A percentile compares a stretch with the other conserved stretches of the same genome.
Evolutionary conservation across 1,140 invertebrate species (phyloP).

Genomic region (Drosophila mauritiana): DNA sequence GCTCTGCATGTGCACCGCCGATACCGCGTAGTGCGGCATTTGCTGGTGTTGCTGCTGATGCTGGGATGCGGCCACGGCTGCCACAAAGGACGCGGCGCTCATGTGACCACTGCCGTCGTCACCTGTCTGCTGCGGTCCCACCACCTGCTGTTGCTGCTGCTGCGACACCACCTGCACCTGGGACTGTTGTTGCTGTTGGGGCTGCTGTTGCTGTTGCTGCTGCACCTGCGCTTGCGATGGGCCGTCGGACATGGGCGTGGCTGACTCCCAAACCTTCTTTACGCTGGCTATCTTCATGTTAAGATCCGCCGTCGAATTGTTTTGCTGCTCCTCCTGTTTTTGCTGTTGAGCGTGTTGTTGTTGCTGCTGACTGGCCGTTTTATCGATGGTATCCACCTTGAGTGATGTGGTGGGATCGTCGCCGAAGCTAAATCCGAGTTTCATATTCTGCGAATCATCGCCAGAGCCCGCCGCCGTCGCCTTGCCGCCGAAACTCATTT

Average conservation of each 20-base stretch:
- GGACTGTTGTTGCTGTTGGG: constrained; percentile 69
- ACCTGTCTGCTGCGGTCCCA: constrained; percentile 84
- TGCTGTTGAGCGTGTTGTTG: constrained; percentile 60
- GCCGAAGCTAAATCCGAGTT: constrained; percentile 91
- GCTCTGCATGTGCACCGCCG: constrained; percentile 74
- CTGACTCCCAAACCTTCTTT: constrained; percentile 95
- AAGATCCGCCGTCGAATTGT: constrained; percentile 92
- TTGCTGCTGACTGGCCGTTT: constrained; percentile 52
- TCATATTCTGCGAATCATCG: constrained; percentile 93
- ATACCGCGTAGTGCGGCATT: constrained; percentile 80
- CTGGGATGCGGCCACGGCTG: constrained; percentile 85
- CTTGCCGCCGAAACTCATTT: constrained; percentile 85
- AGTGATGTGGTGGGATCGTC: constrained; percentile 82
- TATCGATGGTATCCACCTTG: constrained; percentile 59
- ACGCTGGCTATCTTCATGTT: constrained; percentile 97
- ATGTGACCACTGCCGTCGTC: constrained; percentile 73
- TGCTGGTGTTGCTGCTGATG: constrained; percentile 86
- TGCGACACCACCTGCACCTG: constrained; percentile 87
- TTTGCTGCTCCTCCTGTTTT: constrained; percentile 82
- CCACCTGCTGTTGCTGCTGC: constrained; percentile 84
- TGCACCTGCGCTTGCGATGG: constrained; percentile 82
- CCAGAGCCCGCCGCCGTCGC: constrained; percentile 85
- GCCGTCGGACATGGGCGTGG: constrained; percentile 84
- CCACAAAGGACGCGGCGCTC: constrained; percentile 88
- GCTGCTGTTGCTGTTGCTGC: constrained; percentile 77